A percentile compares a stretch with the other conserved stretches of the same genome.
Conservation (phyloP, 92 coral and sea anemone genomes). For the Zoanthus gigantus region DNA sequence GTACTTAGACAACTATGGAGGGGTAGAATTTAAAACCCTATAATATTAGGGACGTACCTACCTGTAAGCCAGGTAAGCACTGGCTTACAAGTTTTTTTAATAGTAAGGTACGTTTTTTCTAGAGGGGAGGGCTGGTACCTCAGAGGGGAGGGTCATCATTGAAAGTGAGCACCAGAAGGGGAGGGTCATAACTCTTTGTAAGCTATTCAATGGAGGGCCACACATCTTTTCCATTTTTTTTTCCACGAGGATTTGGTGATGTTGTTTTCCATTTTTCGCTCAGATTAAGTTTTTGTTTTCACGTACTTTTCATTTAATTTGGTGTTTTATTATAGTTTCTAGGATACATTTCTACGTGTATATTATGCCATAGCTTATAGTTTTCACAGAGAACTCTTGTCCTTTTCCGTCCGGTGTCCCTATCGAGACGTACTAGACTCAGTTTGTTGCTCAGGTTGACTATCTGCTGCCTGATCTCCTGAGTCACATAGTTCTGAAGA, state of each 20-base stretch:
- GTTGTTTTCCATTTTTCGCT: too few relatives aligned
- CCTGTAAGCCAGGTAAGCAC: too few relatives aligned
- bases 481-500: slow-evolving; percentile 19
- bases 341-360: slow-evolving; percentile 39
- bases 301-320: not conserved
- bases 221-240: not conserved
- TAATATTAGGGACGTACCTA: too few relatives aligned
- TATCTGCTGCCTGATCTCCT: slow-evolving; percentile 51
- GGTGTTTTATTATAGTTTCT: not conserved
- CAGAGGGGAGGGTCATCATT: too few relatives aligned
- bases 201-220: not conserved
- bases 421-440: slow-evolving; percentile 24
- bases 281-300: not conserved
- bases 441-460: slow-evolving; percentile 35
- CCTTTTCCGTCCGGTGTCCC: slow-evolving; percentile 36
- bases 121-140: too few relatives aligned
- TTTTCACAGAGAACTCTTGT: slow-evolving; percentile 46
- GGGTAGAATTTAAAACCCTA: too few relatives aligned
- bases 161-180: too few relatives aligned
- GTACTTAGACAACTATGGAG: too few relatives aligned
- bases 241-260: too few relatives aligned
- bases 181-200: too few relatives aligned
- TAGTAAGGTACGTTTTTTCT: too few relatives aligned
- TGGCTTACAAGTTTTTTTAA: too few relatives aligned
- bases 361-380: slow-evolving; percentile 42